Base-by-base conservation (phyloP, 2,888 invertebrate genomes). In the Lydus trimaculatus region DNA sequence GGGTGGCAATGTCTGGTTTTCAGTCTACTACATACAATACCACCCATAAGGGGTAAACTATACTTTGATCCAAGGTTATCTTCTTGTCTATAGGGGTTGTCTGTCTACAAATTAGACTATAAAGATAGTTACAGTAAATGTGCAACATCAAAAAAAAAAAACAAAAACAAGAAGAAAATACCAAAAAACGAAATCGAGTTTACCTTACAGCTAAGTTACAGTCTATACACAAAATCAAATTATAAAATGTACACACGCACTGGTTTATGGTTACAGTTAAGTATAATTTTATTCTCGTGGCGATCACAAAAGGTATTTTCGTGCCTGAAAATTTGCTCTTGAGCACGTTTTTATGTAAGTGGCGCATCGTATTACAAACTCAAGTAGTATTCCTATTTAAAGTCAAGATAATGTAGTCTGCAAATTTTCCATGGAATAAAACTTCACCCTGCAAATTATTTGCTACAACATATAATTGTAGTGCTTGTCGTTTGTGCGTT, bases 251-350 rank as follows among this genome's bases (percentile, higher is more conserved):
- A 39, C 61, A 61, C 23, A 31, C 61, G 61, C 61, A 17, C 61
- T 39, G 52, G 65, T 68, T 33, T 68, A 68, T 62, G 48, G 65
- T 68, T 68, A 68, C 68, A 68, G 64, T 67, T 61, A 61, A 52
- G 31, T 61, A 61, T 43, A 69, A 63, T 66, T 66, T 66, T 56
- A 66, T 65, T 65, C 65, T 63, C 65, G 58, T 60, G 36, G 60
- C 61, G 63, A 71, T 72, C 71, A 73, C 73, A 76, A 78, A 76
- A 78, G 76, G 79, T 77, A 78, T 79, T 79, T 79, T 74, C 78
- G 77, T 79, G 79, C 77, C 76, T 73, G 69, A 76, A 77, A 75
- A 76, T 77, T 73, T 67, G 72, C 78, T 75, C 80, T 79, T 76
- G 75, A 75, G 79, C 80, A 80, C 80, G 80, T 80, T 76, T 72